Evolutionary conservation across 2,797 vertebrate species (phyloP).

Genomic region (Neopelma chrysocephalum): DNA sequence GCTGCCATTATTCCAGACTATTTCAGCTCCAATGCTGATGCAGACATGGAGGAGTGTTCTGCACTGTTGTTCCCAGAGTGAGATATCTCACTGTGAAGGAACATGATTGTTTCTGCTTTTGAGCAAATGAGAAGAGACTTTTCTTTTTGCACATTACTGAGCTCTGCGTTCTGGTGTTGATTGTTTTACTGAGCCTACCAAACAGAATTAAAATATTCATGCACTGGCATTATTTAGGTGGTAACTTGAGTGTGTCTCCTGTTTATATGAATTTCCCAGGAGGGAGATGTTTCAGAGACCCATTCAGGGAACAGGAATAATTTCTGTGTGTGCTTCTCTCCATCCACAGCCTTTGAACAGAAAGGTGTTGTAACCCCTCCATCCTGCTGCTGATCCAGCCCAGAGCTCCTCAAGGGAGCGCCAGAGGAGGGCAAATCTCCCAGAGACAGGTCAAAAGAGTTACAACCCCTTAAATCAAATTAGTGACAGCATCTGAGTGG

Average conservation of each 20-base stretch:
- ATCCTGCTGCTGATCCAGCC: background rate
- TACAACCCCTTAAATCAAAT: conserved; percentile 31
- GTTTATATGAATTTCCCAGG: background rate
- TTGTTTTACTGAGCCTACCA: background rate
- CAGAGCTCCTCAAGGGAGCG: background rate
- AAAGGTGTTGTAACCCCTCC: background rate
- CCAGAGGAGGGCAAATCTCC: background rate
- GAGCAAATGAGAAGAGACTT: background rate
- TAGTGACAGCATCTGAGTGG: background rate
- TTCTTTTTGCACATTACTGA: background rate
- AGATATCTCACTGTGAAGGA: background rate
- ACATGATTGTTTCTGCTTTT: background rate
- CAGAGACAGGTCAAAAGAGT: background rate
- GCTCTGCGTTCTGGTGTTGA: background rate
- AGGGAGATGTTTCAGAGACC: background rate
- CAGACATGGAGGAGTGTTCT: background rate
- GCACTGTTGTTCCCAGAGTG: background rate
- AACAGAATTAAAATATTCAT: background rate
- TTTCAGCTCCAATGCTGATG: background rate
- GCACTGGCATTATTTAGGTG: background rate
- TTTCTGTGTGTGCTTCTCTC: background rate
- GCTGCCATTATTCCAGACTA: background rate
- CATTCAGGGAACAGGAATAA: background rate
- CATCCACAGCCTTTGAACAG: background rate
- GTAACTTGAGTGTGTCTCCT: background rate